Evolutionary conservation across 2,888 invertebrate species (phyloP), one percentile per base, ranked within the genome.

Genomic region (Ormyrus rosae): DNA sequence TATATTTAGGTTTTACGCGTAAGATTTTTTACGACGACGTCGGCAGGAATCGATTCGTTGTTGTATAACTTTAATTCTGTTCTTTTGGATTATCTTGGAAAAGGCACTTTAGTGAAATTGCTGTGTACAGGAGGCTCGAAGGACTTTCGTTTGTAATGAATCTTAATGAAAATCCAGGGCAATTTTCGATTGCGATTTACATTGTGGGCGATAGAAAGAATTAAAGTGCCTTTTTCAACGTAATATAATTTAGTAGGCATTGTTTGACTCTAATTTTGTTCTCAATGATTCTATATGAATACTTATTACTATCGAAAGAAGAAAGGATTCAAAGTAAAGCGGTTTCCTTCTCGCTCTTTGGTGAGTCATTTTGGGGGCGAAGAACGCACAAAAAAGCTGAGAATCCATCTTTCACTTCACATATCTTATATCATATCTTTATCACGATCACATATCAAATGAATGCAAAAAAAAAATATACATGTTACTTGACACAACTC

Each of bases 351-450:
- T 70, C 50, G 68, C 56, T 74, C 8, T 9, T 11, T 50, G 45
- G 34, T 56, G 4, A 67, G 51, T 55, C 4, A 69, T 51, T 60
- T 13, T 48, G 19, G 5, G 45, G 65, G 60, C 64, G 58, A 19
- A 70, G 65, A 75, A 65, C 71, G 80, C 80, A 75, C 75, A 80
- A 80, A 70, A 75, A 45, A 70, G 75, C 63, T 55, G 48, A 80
- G 55, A n/a, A 77, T 78, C 72, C 65, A 55, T 10, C 9, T 70
- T 68, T 77, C 67, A 65, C 55, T 9, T 65, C 34, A 71, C 79
- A 82, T 79, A 81, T 82, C 79, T 5, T 34, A 34, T 53, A 71
- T 71, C 81, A 71, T 82, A 76, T 82, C 78, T 79, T 61, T 63
- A 68, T 72, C 65, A 5, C 56, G 51, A 48, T 19, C 71, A 67